Percentiles rank a stretch among this genome's conserved stretches.
These are phyloP conservation scores for Lophius piscatorius DNA, from an alignment of 2,113 vertebrate genomes.

Conservation along the genomic window DNA sequence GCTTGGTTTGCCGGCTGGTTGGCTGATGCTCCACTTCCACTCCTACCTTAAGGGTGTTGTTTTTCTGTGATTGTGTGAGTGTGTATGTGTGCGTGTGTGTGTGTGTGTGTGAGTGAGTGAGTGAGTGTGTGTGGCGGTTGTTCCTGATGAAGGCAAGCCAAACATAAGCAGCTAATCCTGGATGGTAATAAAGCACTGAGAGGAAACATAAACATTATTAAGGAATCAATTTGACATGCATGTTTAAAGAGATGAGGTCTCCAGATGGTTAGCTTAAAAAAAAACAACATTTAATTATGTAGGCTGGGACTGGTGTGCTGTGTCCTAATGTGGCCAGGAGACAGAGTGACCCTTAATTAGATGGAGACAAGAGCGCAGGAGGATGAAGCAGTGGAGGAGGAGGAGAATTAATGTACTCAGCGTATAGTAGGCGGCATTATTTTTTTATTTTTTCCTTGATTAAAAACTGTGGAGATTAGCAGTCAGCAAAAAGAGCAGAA, in stretches of 20 bases:
- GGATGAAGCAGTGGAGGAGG: conserved; percentile 26
- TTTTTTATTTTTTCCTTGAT: conserved; percentile 50
- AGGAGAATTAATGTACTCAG: conserved; percentile 64
- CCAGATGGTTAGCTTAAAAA: conserved; percentile 65
- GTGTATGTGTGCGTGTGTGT: neutral
- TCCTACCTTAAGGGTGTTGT: conserved; percentile 49
- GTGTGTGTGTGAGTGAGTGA: conserved; percentile 4
- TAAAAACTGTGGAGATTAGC: conserved; percentile 65
- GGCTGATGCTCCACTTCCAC: conserved; percentile 10
- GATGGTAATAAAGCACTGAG: conserved; percentile 66
- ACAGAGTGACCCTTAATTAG: conserved; percentile 81
- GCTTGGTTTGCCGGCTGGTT: conserved; percentile 32
- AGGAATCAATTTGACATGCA: conserved; percentile 76
- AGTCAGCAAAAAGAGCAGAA: conserved; percentile 36
- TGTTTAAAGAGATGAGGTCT: conserved; percentile 73
- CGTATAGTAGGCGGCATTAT: conserved; percentile 31
- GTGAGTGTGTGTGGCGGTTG: neutral
- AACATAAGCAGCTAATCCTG: conserved; percentile 71
- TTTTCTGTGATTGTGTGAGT: neutral
- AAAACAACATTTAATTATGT: conserved; percentile 73
- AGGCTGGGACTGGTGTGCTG: conserved; percentile 58
- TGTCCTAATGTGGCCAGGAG: conserved; percentile 70
- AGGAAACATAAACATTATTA: conserved; percentile 74
- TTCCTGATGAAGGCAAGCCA: conserved; percentile 49
- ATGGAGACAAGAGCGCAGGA: conserved; percentile 48